Evolutionary conservation across 2,888 invertebrate genomes (phyloP), one percentile per base, ranked within the genome.

Genomic region (Apomyelois bistriatella): DNA sequence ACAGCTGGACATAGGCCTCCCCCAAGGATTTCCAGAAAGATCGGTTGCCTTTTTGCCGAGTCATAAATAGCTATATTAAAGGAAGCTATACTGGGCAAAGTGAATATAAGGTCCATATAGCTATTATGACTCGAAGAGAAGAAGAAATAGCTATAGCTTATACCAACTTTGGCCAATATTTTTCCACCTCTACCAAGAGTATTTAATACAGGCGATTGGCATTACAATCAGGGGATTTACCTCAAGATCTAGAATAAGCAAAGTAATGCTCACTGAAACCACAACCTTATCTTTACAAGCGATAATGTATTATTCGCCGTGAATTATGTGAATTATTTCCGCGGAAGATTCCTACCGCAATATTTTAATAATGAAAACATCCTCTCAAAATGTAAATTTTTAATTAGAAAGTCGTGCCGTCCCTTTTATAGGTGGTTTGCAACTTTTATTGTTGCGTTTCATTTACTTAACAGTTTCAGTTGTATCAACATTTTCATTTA

Each of bases 341-440:
- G 73, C 72, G 71, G 74, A 77, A 78, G 78, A 79, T 76, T 74
- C 68, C 67, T 65, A 71, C 85, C 84, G 78, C 85, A 62, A 79
- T 84, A 88, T 85, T 86, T 87, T 87, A 85, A 87, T 87, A 87
- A 85, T 86, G 74, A 79, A 86, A 82, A 80, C 81, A 80, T 77
- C 81, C 86, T 83, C 82, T 82, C 76, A 81, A 81, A 85, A 86
- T 85, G 85, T 85, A 81, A 85, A 89, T 88, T 86, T 89, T 85
- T 88, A 85, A 89, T 88, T 81, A 85, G 77, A 70, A 74, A 66
- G 56, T 64, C 68, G 68, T 55, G 62, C 58, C 61, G 54, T 46
- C 53, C 60, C 62, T 63, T 64, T 62, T 38, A 38, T 37, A 48
- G 22, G 22, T 57, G 22, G 22, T 57, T 60, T 54, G 48, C 54